Percentiles rank a stretch among this genome's conserved stretches.
Evolutionary conservation across 1,140 invertebrate species (phyloP).

Genomic region (Drosophila sechellia): DNA sequence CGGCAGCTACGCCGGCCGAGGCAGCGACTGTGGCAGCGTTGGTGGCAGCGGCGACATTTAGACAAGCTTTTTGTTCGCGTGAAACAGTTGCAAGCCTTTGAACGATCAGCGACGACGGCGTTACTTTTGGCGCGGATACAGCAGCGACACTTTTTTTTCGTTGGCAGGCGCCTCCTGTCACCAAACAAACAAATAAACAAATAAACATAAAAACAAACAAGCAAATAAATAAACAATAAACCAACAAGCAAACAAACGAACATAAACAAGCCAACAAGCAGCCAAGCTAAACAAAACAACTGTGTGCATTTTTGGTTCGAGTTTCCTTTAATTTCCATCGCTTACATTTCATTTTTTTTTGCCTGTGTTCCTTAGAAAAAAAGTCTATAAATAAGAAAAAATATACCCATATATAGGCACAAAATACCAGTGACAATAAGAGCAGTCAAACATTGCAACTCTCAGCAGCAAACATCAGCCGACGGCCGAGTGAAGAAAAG

Average conservation of each 20-base stretch:
- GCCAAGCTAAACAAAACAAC: slow-evolving; percentile 17
- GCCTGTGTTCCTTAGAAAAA: slow-evolving; percentile 25
- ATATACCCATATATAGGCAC: slow-evolving; percentile 1
- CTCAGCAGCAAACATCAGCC: slow-evolving; percentile 10
- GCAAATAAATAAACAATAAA: slow-evolving; percentile 26
- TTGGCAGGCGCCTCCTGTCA: slow-evolving; percentile 68
- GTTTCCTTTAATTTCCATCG: slow-evolving; percentile 46
- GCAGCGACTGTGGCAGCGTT: background rate
- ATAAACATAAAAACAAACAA: slow-evolving; percentile 26
- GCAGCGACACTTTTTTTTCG: slow-evolving; percentile 59
- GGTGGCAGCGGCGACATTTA: slow-evolving; percentile 29
- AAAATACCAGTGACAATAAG: slow-evolving; percentile 27
- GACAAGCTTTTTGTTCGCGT: slow-evolving; percentile 83
- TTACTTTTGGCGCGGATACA: slow-evolving; percentile 81
- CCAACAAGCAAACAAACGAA: slow-evolving; percentile 9
- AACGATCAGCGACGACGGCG: slow-evolving; percentile 84
- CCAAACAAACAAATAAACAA: slow-evolving; percentile 19
- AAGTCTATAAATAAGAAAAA: background rate
- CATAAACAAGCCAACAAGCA: slow-evolving; percentile 27
- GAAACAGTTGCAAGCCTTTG: slow-evolving; percentile 84
- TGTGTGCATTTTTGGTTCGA: slow-evolving; percentile 43
- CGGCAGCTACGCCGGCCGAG: slow-evolving; percentile 12
- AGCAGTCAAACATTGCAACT: slow-evolving; percentile 15
- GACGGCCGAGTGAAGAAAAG: slow-evolving; percentile 37
- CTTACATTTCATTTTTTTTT: slow-evolving; percentile 46